These are phyloP conservation scores for Triplophysa dalaica DNA, from an alignment of 2,113 vertebrate species.

Conservation along the genomic window DNA sequence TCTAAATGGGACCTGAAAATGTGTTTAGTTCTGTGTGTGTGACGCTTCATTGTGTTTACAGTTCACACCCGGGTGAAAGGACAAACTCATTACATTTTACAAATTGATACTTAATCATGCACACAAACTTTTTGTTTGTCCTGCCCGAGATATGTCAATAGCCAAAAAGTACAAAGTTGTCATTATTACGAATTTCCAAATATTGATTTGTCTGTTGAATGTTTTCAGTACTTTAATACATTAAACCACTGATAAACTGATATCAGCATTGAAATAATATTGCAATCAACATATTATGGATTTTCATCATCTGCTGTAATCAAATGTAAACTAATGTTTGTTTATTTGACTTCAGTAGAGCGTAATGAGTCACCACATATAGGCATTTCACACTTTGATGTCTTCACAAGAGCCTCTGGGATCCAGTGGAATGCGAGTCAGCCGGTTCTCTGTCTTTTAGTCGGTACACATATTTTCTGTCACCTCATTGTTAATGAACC, in stretches of 20 bases:
- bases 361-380: background rate
- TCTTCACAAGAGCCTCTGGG: background rate
- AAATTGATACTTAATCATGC: conserved; percentile 56
- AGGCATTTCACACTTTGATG: conserved; percentile 21
- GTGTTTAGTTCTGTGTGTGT: conserved; percentile 55
- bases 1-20: conserved; percentile 70
- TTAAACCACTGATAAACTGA: background rate
- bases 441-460: background rate
- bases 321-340: background rate
- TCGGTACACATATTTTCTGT: conserved; percentile 41
- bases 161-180: background rate
- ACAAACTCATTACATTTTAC: conserved; percentile 55
- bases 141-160: background rate
- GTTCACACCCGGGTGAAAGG: conserved; percentile 33
- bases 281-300: conserved; percentile 2
- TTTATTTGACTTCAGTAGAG: conserved; percentile 2
- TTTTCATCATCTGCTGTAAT: background rate
- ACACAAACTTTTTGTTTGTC: background rate
- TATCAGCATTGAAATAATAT: background rate
- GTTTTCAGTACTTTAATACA: background rate
- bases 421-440: conserved; percentile 47
- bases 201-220: conserved; percentile 12
- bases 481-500: conserved; percentile 65
- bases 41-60: conserved; percentile 61
- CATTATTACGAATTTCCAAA: background rate